A percentile compares a stretch with the other conserved stretches of the same genome.
Evolutionary conservation across 2,888 invertebrate genomes (phyloP).

Genomic region (Catocala sponsa): DNA sequence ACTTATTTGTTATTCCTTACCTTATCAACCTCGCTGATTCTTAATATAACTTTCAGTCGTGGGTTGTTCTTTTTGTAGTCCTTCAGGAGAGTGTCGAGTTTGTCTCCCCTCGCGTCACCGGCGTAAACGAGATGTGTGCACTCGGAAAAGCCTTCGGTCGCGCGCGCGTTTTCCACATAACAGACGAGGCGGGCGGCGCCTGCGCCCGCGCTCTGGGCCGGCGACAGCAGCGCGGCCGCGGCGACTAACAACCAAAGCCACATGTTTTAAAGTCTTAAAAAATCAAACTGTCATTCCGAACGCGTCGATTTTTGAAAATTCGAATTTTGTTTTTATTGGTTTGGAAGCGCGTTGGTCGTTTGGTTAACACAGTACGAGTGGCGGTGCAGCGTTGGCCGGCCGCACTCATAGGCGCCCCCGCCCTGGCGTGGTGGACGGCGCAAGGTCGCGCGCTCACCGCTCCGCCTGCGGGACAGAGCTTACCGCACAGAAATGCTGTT

Average conservation of each 20-base stretch:
- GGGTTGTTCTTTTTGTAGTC: slow-evolving; percentile 82
- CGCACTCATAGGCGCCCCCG: slow-evolving; percentile 81
- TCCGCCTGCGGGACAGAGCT: slow-evolving; percentile 51
- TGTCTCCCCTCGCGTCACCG: slow-evolving; percentile 79
- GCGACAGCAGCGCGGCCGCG: slow-evolving; percentile 64
- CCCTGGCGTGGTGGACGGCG: slow-evolving; percentile 62
- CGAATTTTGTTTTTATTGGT: slow-evolving; percentile 41
- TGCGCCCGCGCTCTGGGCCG: slow-evolving; percentile 73
- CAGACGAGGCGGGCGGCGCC: slow-evolving; percentile 83
- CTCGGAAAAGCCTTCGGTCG: slow-evolving; percentile 72
- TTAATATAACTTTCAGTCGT: slow-evolving; percentile 86
- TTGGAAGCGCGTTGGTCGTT: slow-evolving; percentile 76
- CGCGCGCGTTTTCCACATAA: slow-evolving; percentile 75
- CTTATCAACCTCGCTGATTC: slow-evolving; percentile 88
- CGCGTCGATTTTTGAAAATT: slow-evolving; percentile 61
- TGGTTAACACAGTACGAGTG: slow-evolving; percentile 79
- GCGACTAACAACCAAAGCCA: slow-evolving; percentile 76
- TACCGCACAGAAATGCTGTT: slow-evolving; percentile 47
- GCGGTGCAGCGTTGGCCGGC: slow-evolving; percentile 58
- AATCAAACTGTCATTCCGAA: slow-evolving; percentile 73
- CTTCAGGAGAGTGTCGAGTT: slow-evolving; percentile 78
- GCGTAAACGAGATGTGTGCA: slow-evolving; percentile 86
- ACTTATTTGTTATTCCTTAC: slow-evolving; percentile 66
- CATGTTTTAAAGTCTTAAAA: slow-evolving; percentile 60
- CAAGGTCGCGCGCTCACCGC: slow-evolving; percentile 81